Conservation (phyloP, 2,888 invertebrate genomes). For the Netelia fuscicornis region DNA sequence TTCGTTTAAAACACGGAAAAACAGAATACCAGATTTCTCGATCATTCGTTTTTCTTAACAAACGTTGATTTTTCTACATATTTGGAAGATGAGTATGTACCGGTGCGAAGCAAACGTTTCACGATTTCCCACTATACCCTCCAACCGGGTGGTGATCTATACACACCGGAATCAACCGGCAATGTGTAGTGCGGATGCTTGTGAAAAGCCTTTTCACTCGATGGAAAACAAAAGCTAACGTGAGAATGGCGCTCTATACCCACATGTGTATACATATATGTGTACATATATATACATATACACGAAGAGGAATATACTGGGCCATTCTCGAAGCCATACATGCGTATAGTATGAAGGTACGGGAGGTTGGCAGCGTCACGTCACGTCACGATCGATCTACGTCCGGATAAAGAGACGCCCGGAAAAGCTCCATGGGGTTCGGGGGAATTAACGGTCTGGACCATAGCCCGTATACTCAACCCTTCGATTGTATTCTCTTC, state of each 20-base stretch:
- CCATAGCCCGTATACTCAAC: conserved; percentile 36
- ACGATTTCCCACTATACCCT: conserved; percentile 14
- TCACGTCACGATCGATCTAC: conserved; percentile 71
- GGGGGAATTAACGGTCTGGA: conserved; percentile 39
- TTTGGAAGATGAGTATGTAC: not conserved
- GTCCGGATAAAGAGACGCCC: conserved; percentile 64
- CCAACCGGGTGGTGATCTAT: not conserved
- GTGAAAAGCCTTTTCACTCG: conserved; percentile 66
- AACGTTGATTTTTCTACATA: not conserved
- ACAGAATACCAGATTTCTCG: too few species aligned
- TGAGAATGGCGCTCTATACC: conserved; percentile 7
- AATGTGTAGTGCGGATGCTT: conserved; percentile 28
- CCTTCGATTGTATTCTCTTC: conserved; percentile 61
- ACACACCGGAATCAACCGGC: conserved; percentile 25
- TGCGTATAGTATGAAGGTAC: not conserved
- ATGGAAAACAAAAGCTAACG: conserved; percentile 61
- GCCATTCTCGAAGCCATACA: not conserved
- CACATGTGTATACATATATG: not conserved
- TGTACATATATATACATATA: not conserved
- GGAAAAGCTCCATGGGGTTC: conserved; percentile 56
- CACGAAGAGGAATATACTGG: not conserved
- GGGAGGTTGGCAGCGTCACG: conserved; percentile 62
- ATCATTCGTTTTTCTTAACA: not conserved
- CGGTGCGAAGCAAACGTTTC: not conserved
- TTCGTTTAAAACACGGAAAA: too few species aligned